phyloP scores from a whole-genome alignment of 2,113 vertebrate genomes.

The Prunella himalayana region DNA sequence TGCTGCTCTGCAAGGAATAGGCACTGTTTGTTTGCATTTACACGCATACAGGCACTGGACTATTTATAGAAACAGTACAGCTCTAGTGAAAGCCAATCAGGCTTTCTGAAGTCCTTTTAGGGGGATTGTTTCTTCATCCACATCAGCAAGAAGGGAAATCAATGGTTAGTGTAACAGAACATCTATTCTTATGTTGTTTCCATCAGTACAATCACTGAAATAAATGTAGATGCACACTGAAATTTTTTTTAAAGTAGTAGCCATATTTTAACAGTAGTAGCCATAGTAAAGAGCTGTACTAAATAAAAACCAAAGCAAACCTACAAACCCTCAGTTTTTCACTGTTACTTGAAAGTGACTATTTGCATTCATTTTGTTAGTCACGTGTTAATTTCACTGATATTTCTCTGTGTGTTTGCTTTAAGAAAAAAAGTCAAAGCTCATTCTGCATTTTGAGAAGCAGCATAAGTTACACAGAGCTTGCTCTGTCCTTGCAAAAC shows the following conservation, averaged over 20 bases:
- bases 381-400: not conserved
- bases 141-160: not conserved
- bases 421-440: not conserved
- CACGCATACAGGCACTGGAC: not conserved
- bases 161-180: not conserved
- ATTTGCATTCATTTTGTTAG: not conserved
- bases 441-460: not conserved
- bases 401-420: not conserved
- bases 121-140: not conserved
- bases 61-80: conserved; percentile 26
- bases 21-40: not conserved
- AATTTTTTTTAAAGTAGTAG: not conserved
- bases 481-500: not conserved
- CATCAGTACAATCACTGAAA: not conserved
- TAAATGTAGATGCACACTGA: not conserved
- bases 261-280: not conserved
- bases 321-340: not conserved
- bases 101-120: not conserved
- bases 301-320: not conserved
- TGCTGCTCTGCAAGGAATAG: not conserved
- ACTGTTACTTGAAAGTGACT: not conserved
- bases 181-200: not conserved
- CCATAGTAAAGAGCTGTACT: not conserved
- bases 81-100: conserved; percentile 31
- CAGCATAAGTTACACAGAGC: not conserved